Percentiles rank a stretch among this genome's conserved stretches.
These are phyloP conservation scores for Scartelaos histophorus DNA, from an alignment of 2,113 vertebrate species.

Conservation along the genomic window DNA sequence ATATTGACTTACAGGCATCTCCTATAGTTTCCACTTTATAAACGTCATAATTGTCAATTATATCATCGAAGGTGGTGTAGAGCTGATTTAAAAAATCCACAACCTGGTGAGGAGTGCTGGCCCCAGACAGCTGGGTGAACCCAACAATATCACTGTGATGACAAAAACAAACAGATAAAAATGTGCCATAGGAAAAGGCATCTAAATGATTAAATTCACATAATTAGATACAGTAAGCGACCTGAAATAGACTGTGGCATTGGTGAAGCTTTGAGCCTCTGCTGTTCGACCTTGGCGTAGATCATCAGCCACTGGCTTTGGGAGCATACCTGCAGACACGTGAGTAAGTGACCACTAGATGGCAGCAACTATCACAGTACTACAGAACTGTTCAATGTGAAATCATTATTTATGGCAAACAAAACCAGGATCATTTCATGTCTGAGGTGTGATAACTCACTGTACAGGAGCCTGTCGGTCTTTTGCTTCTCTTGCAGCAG, in stretches of 20 bases:
- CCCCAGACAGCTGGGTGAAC: slow-evolving; percentile 77
- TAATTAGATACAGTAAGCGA: background rate
- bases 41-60: slow-evolving; percentile 81
- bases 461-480: slow-evolving; percentile 78
- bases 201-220: background rate
- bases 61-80: slow-evolving; percentile 82
- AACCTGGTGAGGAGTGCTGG: slow-evolving; percentile 79
- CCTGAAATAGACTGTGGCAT: slow-evolving; percentile 78
- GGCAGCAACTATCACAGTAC: slow-evolving; percentile 17
- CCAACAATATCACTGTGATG: slow-evolving; percentile 79
- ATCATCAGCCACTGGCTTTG: slow-evolving; percentile 78
- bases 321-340: slow-evolving; percentile 71
- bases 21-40: slow-evolving; percentile 84
- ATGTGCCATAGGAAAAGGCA: background rate
- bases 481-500: slow-evolving; percentile 82
- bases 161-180: slow-evolving; percentile 6
- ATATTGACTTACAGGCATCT: slow-evolving; percentile 74
- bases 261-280: slow-evolving; percentile 75
- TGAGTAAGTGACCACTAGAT: slow-evolving; percentile 42
- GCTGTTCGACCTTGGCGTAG: slow-evolving; percentile 74
- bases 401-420: background rate
- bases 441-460: slow-evolving; percentile 49
- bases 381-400: background rate
- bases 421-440: background rate
- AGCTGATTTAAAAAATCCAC: slow-evolving; percentile 82